A percentile compares a stretch with the other conserved stretches of the same genome.
These are phyloP conservation scores for Mycteria americana DNA, from an alignment of 2,797 vertebrate genomes.

Conservation along the genomic window DNA sequence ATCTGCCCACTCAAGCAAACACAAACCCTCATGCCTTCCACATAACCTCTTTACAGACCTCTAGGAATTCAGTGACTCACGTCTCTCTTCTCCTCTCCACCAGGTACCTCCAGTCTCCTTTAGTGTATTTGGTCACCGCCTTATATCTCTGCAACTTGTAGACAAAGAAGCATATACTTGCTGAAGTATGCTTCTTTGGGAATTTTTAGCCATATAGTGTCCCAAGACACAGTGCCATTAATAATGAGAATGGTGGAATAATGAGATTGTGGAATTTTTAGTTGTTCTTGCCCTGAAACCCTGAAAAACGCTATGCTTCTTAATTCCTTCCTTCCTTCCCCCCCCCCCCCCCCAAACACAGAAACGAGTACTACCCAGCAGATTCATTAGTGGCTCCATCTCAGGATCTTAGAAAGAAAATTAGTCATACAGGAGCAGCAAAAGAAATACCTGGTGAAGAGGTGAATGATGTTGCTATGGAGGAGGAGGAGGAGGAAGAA, in stretches of 20 bases:
- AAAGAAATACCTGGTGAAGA: constrained; percentile 64
- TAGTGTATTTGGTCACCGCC: not conserved
- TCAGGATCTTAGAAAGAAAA: constrained; percentile 85
- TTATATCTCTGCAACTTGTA: not conserved
- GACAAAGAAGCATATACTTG: not conserved
- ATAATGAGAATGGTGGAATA: not conserved
- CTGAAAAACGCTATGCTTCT: not conserved
- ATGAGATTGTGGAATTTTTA: not conserved
- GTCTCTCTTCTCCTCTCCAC: not conserved
- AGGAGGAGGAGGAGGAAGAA: constrained; percentile 48
- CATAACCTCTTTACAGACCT: not conserved
- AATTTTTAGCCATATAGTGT: not conserved
- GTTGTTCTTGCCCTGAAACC: not conserved
- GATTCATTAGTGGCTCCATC: constrained; percentile 90
- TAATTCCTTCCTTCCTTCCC: not conserved
- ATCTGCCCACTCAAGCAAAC: not conserved
- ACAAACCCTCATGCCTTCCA: not conserved
- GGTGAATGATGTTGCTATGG: not conserved
- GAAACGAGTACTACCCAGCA: constrained; percentile 91
- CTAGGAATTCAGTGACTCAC: not conserved
- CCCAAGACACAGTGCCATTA: not conserved
- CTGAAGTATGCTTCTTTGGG: not conserved
- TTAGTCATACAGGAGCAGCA: not conserved
- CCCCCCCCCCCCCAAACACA: constrained; percentile 64
- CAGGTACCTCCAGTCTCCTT: not conserved